phyloP scores from a whole-genome alignment of 2,888 invertebrate species.

The Agrilus mali region DNA sequence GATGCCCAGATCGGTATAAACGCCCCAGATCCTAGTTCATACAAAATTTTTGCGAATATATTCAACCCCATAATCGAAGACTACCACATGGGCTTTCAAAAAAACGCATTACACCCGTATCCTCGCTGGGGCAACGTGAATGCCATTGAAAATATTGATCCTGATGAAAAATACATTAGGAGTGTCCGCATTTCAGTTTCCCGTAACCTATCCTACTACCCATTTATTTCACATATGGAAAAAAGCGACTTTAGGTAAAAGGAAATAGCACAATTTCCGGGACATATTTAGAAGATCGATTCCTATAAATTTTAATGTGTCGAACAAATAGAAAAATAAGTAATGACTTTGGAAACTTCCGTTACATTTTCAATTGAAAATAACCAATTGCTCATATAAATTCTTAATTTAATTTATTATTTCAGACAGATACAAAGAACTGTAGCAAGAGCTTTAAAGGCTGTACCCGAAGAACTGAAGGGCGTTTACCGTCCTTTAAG shows the following conservation, averaged over 20 bases:
- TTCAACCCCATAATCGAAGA: slow-evolving; percentile 50
- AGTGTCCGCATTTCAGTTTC: slow-evolving; percentile 48
- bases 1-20: slow-evolving; percentile 47
- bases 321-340: no score
- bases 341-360: no score
- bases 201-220: slow-evolving; percentile 40
- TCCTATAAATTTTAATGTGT: no score
- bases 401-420: no score
- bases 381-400: no score
- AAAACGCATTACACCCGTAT: slow-evolving; percentile 40
- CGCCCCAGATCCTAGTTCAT: slow-evolving; percentile 47
- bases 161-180: slow-evolving; percentile 39
- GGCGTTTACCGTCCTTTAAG: slow-evolving; percentile 82
- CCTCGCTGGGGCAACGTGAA: slow-evolving; percentile 42
- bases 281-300: slow-evolving; percentile 17
- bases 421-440: no score
- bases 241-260: slow-evolving; percentile 43
- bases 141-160: slow-evolving; percentile 41
- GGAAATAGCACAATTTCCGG: slow-evolving; percentile 20
- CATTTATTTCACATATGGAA: slow-evolving; percentile 48
- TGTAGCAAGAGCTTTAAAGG: slow-evolving; percentile 1
- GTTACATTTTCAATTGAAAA: no score
- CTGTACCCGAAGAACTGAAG: slow-evolving; percentile 58
- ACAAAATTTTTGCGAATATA: slow-evolving; percentile 41
- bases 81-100: slow-evolving; percentile 43